These are phyloP conservation scores for Ochlodes sylvanus DNA, from an alignment of 2,888 invertebrate species.

Conservation along the genomic window DNA sequence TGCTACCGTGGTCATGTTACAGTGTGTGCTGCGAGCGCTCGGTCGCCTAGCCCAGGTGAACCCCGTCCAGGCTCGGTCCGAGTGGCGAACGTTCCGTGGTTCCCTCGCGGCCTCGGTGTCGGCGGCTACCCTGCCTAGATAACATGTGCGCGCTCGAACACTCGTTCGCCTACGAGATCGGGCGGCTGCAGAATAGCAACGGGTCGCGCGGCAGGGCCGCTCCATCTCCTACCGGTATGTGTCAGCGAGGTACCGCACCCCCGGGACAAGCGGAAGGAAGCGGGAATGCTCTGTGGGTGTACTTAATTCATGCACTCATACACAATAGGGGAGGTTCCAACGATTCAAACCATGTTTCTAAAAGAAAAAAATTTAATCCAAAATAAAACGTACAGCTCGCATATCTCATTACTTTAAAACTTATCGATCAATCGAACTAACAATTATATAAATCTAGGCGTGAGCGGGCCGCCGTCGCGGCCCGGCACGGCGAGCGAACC, in stretches of 20 bases:
- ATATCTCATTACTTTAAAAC: constrained; percentile 37
- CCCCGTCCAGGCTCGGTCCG: not conserved
- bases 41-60: not conserved
- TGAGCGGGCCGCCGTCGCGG: constrained; percentile 37
- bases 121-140: not conserved
- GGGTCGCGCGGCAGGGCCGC: not conserved
- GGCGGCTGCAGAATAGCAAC: not conserved
- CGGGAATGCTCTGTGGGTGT: constrained; percentile 23
- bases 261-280: constrained; percentile 55
- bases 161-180: constrained; percentile 13
- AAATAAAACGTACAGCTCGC: constrained; percentile 55
- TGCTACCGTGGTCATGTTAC: constrained; percentile 20
- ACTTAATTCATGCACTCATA: constrained; percentile 30
- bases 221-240: not conserved
- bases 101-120: not conserved
- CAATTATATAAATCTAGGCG: constrained; percentile 43
- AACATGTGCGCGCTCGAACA: not conserved
- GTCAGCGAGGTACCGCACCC: constrained; percentile 57
- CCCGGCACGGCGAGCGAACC: constrained; percentile 25
- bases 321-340: constrained; percentile 44
- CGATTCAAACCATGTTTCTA: constrained; percentile 59
- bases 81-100: not conserved
- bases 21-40: constrained; percentile 8
- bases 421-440: constrained; percentile 46
- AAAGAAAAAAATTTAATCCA: constrained; percentile 64